Conservation (phyloP, 2,113 vertebrate species). For the Cololabis saira region DNA sequence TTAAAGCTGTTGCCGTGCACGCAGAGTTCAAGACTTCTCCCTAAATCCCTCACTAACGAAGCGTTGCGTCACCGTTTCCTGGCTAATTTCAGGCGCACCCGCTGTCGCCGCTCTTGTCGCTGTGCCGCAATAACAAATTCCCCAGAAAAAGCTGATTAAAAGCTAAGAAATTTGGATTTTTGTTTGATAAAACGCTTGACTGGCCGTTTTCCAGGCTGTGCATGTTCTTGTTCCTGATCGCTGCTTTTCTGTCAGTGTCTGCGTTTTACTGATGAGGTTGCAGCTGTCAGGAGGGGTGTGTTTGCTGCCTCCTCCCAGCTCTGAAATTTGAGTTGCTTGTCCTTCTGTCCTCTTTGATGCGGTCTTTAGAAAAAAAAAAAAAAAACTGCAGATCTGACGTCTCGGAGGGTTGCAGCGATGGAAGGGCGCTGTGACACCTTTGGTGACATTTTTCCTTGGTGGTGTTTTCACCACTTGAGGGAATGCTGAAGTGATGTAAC, state of each 20-base stretch:
- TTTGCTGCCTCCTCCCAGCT: slow-evolving; percentile 14
- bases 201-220: no score
- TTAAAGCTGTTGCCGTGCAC: background rate
- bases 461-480: no score
- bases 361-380: no score
- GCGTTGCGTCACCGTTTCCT: background rate
- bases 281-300: slow-evolving; percentile 13
- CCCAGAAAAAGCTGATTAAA: background rate
- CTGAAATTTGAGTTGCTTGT: slow-evolving; percentile 26
- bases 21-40: background rate
- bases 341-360: background rate
- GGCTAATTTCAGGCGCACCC: background rate
- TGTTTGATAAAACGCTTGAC: no score
- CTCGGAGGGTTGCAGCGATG: no score
- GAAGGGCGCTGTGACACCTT: no score
- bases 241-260: background rate
- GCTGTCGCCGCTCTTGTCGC: background rate
- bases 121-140: background rate
- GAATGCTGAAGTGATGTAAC: no score
- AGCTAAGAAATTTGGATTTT: background rate
- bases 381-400: no score
- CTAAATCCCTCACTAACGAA: background rate
- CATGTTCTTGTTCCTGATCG: no score
- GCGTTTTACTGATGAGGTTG: background rate
- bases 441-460: no score